A percentile compares a stretch with the other conserved stretches of the same genome.
phyloP scores from a whole-genome alignment of 2,888 invertebrate species.

The Pollenia labialis region DNA sequence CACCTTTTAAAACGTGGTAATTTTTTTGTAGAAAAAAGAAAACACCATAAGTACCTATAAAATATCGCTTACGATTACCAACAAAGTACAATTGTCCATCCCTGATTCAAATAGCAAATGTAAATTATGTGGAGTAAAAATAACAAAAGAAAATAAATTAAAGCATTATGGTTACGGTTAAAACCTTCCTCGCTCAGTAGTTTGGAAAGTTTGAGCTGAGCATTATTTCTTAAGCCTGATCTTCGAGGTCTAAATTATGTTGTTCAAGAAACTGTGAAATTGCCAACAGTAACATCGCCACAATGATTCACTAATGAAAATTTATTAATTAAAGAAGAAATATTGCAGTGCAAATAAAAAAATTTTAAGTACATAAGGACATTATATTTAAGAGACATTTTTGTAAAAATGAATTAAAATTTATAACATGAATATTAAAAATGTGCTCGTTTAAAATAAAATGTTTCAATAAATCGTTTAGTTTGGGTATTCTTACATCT shows the following conservation, averaged over 20 bases:
- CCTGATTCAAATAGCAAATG: conserved; percentile 34
- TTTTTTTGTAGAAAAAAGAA: no score
- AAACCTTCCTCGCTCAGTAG: conserved; percentile 64
- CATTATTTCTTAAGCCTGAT: conserved; percentile 57
- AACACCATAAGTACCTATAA: no score
- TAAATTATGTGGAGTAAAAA: conserved; percentile 51
- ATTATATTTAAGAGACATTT: background rate
- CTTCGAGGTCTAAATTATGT: conserved; percentile 58
- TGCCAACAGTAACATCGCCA: conserved; percentile 53
- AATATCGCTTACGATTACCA: no score
- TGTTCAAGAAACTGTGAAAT: conserved; percentile 72
- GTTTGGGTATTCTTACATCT: no score
- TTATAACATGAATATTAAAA: no score
- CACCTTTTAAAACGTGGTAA: no score
- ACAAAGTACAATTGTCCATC: background rate
- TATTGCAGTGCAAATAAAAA: background rate
- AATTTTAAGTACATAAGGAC: background rate
- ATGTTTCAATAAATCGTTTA: no score
- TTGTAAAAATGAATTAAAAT: no score
- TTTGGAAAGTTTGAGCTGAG: conserved; percentile 64
- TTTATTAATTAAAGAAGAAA: conserved; percentile 40
- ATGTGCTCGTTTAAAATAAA: no score
- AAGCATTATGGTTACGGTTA: conserved; percentile 67
- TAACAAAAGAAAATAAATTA: conserved; percentile 8
- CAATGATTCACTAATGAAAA: conserved; percentile 48